These are phyloP conservation scores for Eurystomus gularis DNA, from an alignment of 2,113 vertebrate species.

Conservation along the genomic window DNA sequence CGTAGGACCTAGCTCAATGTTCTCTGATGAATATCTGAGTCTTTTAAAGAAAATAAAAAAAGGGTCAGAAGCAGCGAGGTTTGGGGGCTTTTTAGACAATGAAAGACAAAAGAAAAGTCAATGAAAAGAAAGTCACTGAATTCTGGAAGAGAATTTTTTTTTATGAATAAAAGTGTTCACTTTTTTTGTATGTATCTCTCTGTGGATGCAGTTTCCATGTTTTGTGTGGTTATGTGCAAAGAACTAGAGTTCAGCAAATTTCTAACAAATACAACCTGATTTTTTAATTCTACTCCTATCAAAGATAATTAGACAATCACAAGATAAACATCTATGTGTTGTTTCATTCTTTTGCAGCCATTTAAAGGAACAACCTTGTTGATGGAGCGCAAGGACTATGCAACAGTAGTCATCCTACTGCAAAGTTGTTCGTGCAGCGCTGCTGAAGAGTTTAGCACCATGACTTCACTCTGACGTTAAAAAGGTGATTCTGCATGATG, in stretches of 20 bases:
- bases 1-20: slow-evolving; percentile 4
- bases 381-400: background rate
- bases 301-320: slow-evolving; percentile 29
- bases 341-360: slow-evolving; percentile 13
- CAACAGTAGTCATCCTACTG: background rate
- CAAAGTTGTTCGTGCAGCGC: background rate
- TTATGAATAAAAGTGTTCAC: background rate
- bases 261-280: slow-evolving; percentile 23
- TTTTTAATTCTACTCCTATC: slow-evolving; percentile 39
- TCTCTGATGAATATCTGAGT: background rate
- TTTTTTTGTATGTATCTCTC: slow-evolving; percentile 37
- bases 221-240: slow-evolving; percentile 43
- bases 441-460: background rate
- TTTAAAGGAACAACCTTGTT: slow-evolving; percentile 3
- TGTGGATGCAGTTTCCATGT: background rate
- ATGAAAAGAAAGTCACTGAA: background rate
- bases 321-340: background rate
- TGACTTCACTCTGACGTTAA: background rate
- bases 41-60: background rate
- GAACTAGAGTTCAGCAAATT: slow-evolving; percentile 13
- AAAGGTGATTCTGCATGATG: background rate
- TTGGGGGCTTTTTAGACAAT: background rate
- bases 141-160: background rate
- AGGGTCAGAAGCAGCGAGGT: background rate
- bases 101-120: background rate